Conservation (phyloP, 2,888 invertebrate genomes). For the Polylopha cassiicola region DNA sequence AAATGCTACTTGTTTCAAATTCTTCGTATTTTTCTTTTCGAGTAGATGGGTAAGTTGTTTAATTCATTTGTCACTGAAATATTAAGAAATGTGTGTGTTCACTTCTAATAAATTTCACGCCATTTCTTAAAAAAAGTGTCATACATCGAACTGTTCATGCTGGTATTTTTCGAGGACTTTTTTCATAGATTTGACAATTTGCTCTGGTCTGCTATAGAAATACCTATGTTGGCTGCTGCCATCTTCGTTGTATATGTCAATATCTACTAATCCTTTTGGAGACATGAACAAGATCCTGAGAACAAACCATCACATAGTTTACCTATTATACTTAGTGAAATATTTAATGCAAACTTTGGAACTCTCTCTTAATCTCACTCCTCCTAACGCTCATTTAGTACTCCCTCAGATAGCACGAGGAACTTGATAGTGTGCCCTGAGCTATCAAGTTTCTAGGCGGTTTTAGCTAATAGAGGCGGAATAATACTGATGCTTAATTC, state of each 20-base stretch:
- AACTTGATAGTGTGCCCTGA: no score
- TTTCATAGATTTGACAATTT: slow-evolving; percentile 72
- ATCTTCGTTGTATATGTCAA: slow-evolving; percentile 76
- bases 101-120: background rate
- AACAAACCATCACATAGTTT: slow-evolving; percentile 11
- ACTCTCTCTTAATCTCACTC: no score
- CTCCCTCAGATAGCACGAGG: no score
- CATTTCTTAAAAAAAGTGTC: slow-evolving; percentile 25
- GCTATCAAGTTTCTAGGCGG: no score
- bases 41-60: no score
- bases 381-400: no score
- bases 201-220: slow-evolving; percentile 71
- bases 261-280: slow-evolving; percentile 72
- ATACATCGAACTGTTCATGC: slow-evolving; percentile 51
- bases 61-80: slow-evolving; percentile 12
- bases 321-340: slow-evolving; percentile 1
- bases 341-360: background rate
- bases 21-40: no score
- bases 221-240: slow-evolving; percentile 78
- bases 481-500: no score
- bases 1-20: no score
- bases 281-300: slow-evolving; percentile 79
- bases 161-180: slow-evolving; percentile 60
- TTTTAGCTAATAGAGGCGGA: no score
- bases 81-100: background rate